Base-by-base conservation (phyloP, 2,113 vertebrate species). In the Sprattus sprattus region DNA sequence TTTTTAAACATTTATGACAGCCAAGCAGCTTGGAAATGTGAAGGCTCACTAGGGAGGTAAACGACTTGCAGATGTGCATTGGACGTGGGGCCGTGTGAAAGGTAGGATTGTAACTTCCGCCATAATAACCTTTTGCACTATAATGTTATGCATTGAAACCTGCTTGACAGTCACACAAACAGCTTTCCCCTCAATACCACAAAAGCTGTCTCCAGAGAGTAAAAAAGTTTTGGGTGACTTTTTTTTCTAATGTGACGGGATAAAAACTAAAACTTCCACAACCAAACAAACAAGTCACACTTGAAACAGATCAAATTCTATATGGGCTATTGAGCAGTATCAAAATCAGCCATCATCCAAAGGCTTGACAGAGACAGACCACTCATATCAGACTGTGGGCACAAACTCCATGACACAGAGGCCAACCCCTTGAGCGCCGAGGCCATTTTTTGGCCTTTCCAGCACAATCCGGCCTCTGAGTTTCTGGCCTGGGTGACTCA, bases 1-100 rank as follows among this genome's bases (percentile, higher is more conserved):
- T 94, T 94, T 95, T 95, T 92, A 96, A 95, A 95, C 94, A 95
- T 96, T 95, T 92, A 95, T 95, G 93, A 93, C 92, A 92, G 89
- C 85, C 86, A 91, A 94, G 93, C 90, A 90, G 91, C 91, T 91
- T 85, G 90, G 91, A 91, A 88, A 90, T 92, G 46, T 90, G 87
- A 88, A 89, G 92, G 88, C 91, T 92, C 71, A 39, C 71, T 78
- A 5, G 28, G 71, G 71, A 10, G 39, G 71, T 39, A 78, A 32
- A 32, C 71, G 71, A 32, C 71, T 78, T 78, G 71, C 71, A 78
- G 71, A 78, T 78, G 71, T 4, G 15, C 71, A 39, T 6, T 16
- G 71, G 71, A 78, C 28, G 11, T 11, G 28, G 16, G 28, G 13
- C 9, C 16, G 20, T 60, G 71, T 78, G 11, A 44, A 44, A 78